Conservation (phyloP, 1,140 invertebrate species). For the Fopius arisanus region DNA sequence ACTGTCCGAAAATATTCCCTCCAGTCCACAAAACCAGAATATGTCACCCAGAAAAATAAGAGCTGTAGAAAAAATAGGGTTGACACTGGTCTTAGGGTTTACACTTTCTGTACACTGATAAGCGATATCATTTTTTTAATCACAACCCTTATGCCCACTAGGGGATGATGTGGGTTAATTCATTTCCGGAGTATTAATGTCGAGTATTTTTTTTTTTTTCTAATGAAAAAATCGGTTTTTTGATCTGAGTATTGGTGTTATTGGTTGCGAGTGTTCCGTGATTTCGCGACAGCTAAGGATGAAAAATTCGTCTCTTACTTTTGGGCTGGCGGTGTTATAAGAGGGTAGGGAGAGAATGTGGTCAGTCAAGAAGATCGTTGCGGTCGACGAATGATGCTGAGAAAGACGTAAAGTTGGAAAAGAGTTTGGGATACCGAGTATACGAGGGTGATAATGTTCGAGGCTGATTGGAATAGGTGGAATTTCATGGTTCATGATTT, state of each 20-base stretch:
- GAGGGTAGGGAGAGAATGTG: constrained; percentile 10
- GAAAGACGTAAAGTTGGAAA: background rate
- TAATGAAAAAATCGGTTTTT: background rate
- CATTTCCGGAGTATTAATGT: no score
- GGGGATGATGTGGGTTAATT: no score
- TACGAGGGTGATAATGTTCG: no score
- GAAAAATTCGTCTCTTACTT: constrained; percentile 10
- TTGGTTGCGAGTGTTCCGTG: background rate
- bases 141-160: no score
- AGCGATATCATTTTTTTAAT: no score
- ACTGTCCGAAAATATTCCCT: no score
- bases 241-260: background rate
- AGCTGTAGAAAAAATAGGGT: no score
- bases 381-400: background rate
- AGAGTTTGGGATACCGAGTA: background rate
- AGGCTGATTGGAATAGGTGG: background rate
- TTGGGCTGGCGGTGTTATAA: background rate
- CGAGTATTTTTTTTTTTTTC: no score
- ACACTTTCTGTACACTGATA: no score
- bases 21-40: no score
- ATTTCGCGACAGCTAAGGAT: background rate
- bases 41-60: no score
- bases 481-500: background rate
- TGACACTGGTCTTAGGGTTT: no score
- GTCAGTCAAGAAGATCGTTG: constrained; percentile 3